Evolutionary conservation across 1,140 invertebrate genomes (phyloP), one percentile per base, ranked within the genome.

Genomic region (Scaptomyza montana): DNA sequence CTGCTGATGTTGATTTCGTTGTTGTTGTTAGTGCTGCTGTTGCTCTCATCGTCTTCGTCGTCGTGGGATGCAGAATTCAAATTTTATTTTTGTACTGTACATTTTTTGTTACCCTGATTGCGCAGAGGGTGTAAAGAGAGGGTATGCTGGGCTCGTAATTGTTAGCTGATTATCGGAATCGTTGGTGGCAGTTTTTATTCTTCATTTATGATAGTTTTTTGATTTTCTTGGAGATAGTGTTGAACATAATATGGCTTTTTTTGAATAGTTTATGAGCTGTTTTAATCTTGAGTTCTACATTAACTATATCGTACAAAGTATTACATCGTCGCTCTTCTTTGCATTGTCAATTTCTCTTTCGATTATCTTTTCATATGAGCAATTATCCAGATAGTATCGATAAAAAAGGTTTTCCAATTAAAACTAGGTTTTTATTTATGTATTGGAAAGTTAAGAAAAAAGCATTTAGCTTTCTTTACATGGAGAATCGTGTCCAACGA

Each of bases 41-140:
- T 60, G 74, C 50, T 28, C 60, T 41, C 30, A 47, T 39, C 21
- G 64, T 41, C 30, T 43, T 39, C 21, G 67, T 10, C 55, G 55
- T 78, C 56, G 82, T 86, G 82, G 82, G 82, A 86, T 86, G 82
- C 82, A 87, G 87, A 85, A 86, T 74, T 87, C 61, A 72, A 81
- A 86, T 67, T 74, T 85, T 80, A 77, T 85, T 84, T 86, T 86
- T 80, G 57, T 81, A 61, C 78, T 78, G 65, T 86, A 86, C 78
- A 69, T 80, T 85, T 57, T 71, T 50, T 33, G 16, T 64, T 60
- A 25, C 7, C 25, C 50, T 50, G 50, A 57, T 50, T 70, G 19
- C 39, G 2, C 13, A 53, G 41, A 1, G 43, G 43, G 25, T 3
- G 8, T 1, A n/a, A 4, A 9, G 10, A 67, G 41, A 51, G 68